These are phyloP conservation scores for Drosophila guanche DNA, from an alignment of 1,140 invertebrate species.

Conservation along the genomic window DNA sequence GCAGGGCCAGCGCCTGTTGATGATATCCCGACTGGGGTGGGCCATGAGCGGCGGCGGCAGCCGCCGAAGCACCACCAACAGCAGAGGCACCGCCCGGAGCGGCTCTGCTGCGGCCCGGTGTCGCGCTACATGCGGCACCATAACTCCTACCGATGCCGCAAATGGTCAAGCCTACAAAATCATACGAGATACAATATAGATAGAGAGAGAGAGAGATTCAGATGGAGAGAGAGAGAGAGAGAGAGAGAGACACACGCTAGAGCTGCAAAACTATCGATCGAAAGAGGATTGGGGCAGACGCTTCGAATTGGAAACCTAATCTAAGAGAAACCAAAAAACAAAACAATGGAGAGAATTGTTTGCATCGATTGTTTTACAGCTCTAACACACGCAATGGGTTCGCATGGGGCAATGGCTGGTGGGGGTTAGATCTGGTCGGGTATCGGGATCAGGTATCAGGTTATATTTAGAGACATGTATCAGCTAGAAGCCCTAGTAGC, in stretches of 20 bases:
- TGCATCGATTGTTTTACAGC: conserved; percentile 35
- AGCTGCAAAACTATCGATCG: conserved; percentile 37
- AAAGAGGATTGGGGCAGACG: too few relatives aligned
- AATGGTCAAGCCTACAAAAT: conserved; percentile 83
- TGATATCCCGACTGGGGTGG: conserved; percentile 78
- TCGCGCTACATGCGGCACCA: conserved; percentile 80
- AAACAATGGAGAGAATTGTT: background rate
- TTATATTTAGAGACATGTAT: background rate
- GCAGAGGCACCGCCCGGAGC: conserved; percentile 37
- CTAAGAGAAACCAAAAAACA: background rate
- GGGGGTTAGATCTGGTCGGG: background rate
- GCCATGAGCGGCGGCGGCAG: conserved; percentile 35
- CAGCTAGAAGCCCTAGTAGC: conserved; percentile 53
- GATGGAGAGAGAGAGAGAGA: conserved; percentile 13
- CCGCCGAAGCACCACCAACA: conserved; percentile 28
- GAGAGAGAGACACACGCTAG: conserved; percentile 26
- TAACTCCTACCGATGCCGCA: conserved; percentile 84
- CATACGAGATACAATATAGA: conserved; percentile 71
- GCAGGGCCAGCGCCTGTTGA: conserved; percentile 76
- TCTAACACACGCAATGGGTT: conserved; percentile 14
- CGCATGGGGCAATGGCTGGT: background rate
- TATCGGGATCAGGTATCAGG: too few relatives aligned
- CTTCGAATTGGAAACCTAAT: background rate
- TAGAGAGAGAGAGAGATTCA: conserved; percentile 41
- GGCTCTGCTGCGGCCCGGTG: conserved; percentile 69